Evolutionary conservation across 2,797 vertebrate species (phyloP), one percentile per base, ranked within the genome.

Genomic region (Gadopsis marmoratus): DNA sequence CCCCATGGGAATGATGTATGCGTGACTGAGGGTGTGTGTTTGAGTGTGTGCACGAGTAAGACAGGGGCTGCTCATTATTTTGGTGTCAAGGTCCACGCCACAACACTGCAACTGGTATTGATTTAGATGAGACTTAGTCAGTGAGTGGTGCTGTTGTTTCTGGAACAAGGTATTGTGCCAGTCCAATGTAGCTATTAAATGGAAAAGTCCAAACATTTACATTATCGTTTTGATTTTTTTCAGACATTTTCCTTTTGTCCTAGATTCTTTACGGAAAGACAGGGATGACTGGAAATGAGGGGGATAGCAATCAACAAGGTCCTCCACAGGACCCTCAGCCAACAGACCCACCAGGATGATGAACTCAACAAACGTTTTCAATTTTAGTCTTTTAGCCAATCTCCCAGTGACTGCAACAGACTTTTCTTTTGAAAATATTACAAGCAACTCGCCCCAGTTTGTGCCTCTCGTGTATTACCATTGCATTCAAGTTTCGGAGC

Each of bases 1-100:
- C 88, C 90, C 87, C 85, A 79, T 87, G 92, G 86, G 86, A 90
- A 82, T 91, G 90, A 91, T 91, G 89, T 50, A 79, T 86, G 82
- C 31, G 29, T 76, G 87, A 76, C 82, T 53, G 75, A 74, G 76
- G 14, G 48, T 69, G 76, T 76, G 81, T 59, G 71, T 84, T 64
- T 62, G 59, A 63, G 79, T 74, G 81, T 66, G 71, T 70, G 83
- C 78, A 74, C 33, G 55, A 78, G 83, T 82, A 75, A 82, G 74
- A 88, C 74, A 23, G 82, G 56, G 89, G 81, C 77, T 75, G 81
- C 65, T 84, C 71, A 79, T 85, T 90, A 87, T 77, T 87, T 76
- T 64, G 78, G 84, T 86, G 88, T 88, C 83, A 85, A 82, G 84
- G 85, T 86, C 83, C 61, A 79, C 79, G 71, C 72, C 54, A 75